Percentiles rank a stretch among this genome's conserved stretches.
These are phyloP conservation scores for Megatriorchis doriae DNA, from an alignment of 2,113 vertebrate genomes.

Conservation along the genomic window DNA sequence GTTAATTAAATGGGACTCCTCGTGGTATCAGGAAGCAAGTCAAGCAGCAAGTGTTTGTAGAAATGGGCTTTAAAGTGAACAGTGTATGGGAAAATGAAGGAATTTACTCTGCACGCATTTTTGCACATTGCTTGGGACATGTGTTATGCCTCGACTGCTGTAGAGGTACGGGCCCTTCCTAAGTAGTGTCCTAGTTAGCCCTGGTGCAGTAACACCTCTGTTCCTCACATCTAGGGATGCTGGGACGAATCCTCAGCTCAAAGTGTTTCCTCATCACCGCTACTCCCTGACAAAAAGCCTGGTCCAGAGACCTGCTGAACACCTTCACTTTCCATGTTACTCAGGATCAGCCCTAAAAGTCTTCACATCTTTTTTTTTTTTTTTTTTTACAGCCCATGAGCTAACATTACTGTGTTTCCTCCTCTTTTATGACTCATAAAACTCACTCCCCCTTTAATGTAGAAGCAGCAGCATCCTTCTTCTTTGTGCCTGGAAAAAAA, in stretches of 20 bases:
- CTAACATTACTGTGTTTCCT: neutral
- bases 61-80: neutral
- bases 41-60: conserved; percentile 30
- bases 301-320: neutral
- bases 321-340: neutral
- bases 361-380: neutral
- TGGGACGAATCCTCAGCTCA: neutral
- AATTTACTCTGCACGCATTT: neutral
- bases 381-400: neutral
- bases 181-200: neutral
- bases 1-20: conserved; percentile 60
- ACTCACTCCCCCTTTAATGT: neutral
- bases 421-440: conserved; percentile 22
- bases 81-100: neutral
- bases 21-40: conserved; percentile 32
- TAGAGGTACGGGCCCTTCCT: neutral
- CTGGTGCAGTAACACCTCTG: neutral
- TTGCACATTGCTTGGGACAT: neutral
- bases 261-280: neutral
- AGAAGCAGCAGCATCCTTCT: neutral
- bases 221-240: neutral
- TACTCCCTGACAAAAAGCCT: neutral
- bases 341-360: neutral
- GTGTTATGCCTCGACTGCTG: neutral
- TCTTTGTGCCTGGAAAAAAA: conserved; percentile 6